These are phyloP conservation scores for Pelobates cultripes DNA, from an alignment of 2,797 vertebrate species.

Conservation along the genomic window DNA sequence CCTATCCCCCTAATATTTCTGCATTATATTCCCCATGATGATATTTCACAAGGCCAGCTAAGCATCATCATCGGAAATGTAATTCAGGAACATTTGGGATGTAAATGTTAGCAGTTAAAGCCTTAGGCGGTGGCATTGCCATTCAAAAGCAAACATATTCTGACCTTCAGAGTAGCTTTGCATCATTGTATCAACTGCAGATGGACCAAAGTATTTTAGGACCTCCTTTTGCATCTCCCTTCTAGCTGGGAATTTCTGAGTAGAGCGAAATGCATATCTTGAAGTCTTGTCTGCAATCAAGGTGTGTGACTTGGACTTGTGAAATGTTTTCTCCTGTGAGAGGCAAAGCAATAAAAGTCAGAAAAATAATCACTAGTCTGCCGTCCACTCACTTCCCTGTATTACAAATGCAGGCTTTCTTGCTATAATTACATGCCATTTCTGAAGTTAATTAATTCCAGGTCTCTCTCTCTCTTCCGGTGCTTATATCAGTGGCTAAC, in stretches of 20 bases:
- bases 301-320: background rate
- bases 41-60: too few relatives aligned
- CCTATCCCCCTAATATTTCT: too few relatives aligned
- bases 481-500: conserved; percentile 43
- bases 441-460: conserved; percentile 42
- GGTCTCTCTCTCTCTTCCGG: conserved; percentile 34
- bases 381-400: too few relatives aligned
- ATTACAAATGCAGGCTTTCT: background rate
- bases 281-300: background rate
- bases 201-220: conserved; percentile 29
- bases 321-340: conserved; percentile 2
- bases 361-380: background rate
- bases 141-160: background rate
- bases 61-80: too few relatives aligned
- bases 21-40: too few relatives aligned
- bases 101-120: too few relatives aligned
- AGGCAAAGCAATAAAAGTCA: conserved; percentile 20
- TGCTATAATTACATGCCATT: conserved; percentile 35
- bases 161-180: conserved; percentile 37
- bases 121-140: background rate
- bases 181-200: conserved; percentile 30
- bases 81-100: too few relatives aligned
- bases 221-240: conserved; percentile 40
- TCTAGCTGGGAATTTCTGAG: background rate
- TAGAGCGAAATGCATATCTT: background rate